Evolutionary conservation across 1,140 invertebrate genomes (phyloP), one percentile per base, ranked within the genome.

Genomic region (Dendroctonus valens): DNA sequence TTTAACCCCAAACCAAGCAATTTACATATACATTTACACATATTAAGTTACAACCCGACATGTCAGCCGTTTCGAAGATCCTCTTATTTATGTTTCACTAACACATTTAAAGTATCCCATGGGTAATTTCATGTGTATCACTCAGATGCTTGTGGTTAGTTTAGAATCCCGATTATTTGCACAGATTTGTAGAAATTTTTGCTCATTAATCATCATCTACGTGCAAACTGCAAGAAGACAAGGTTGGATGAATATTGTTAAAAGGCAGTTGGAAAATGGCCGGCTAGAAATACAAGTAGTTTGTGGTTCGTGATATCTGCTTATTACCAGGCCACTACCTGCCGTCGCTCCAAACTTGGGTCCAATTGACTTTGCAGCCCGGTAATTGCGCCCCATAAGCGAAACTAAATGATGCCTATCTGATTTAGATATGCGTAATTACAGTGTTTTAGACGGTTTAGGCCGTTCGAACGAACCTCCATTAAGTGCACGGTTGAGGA

Each of bases 401-500:
- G 12, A 46, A 26, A n/a, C 59, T 61, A 61, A 61, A 61, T 52
- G 59, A 52, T 61, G 40, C 59, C 59, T 61, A 51, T 61, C 59
- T 52, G 48, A 61, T 61, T 61, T 61, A 61, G 48, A 61, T 61
- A 52, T 51, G 48, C 48, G 39, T 61, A 61, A 61, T 61, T 52
- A 61, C 49, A 61, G 59, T 61, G 14, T 61, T 61, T 61, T 42
- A 61, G 59, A 52, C 39, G 59, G 49, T 61, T 61, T 61, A 61
- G 41, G 59, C 39, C 49, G 59, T 51, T 42, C 50, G 12, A 59
- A 7, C 26, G 58, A 59, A 38, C 58, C 58, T 26, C 58, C 39
- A 59, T 59, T 59, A 59, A 49, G 9, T 59, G 58, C 58, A 59
- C 58, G 55, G 37, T 46, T 26, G 46, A 52, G 14, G 39, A n/a